Evolutionary conservation across 2,888 invertebrate genomes (phyloP), one percentile per base, ranked within the genome.

Genomic region (Chymomyza caudatula): DNA sequence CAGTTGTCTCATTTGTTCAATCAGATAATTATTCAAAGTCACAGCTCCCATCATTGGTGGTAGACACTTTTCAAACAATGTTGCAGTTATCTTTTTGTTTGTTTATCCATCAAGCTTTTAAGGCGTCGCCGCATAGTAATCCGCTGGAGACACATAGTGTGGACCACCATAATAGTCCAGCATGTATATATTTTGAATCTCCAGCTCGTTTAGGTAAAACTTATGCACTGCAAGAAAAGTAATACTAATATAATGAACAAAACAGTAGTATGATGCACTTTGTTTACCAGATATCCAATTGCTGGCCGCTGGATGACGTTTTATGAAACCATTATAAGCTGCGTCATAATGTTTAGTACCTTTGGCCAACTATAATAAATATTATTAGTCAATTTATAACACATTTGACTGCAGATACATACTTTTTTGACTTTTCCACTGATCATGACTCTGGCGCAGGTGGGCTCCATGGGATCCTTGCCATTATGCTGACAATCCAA

Each of bases 151-250:
- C 6, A 91, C 85, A 52, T 74, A 75, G 56, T 90, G 88, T 2
- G 96, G 94, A 2, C 97, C 96, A 2, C 97, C 96, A 88, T 96
- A 96, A 89, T 93, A 94, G 87, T 96, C 96, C 77, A 96, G 90
- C 76, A 96, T 93, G 11, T 92, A 93, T 62, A 97, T 94, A 77
- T 94, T 92, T 37, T 92, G 91, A 55, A 96, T 95, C 73, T 94
- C 92, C 85, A 97, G 77, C 90, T 95, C 95, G 0, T 95, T 95
- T 43, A 96, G 93, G 84, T 94, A 96, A 92, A 96, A 97, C 19
- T 92, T 88, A 89, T 96, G 96, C 85, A 93, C 96, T 95, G 90
- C n/a, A 92, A 92, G 59, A 65, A 69, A 5, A 47, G 4, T 4
- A 2, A 11, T 3, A 8, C 6, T 54, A 17, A 42, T 51, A n/a